Percentiles rank a stretch among this genome's conserved stretches.
These are phyloP conservation scores for Azorinus chamasolen DNA, from an alignment of 2,888 invertebrate species.

Conservation along the genomic window DNA sequence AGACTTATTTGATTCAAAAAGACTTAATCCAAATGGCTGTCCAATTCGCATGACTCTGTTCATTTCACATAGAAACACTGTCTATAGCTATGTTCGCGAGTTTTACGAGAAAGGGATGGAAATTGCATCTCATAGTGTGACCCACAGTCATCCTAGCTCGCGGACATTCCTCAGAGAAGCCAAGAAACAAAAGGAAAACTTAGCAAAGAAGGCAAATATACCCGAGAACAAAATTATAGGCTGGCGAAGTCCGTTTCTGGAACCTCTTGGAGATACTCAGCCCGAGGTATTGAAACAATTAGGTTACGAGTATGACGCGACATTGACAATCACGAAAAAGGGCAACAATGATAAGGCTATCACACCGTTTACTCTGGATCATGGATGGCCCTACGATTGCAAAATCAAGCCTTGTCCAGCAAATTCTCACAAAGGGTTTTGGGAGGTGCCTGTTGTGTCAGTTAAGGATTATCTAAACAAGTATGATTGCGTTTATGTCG, in stretches of 20 bases:
- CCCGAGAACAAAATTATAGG: conserved; percentile 75
- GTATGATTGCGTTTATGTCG: conserved; percentile 81
- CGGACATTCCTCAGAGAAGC: conserved; percentile 73
- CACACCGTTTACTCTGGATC: conserved; percentile 96
- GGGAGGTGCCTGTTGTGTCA: conserved; percentile 90
- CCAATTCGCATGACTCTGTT: conserved; percentile 97
- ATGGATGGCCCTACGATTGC: conserved; percentile 79
- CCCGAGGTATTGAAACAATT: conserved; percentile 65
- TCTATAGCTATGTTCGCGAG: conserved; percentile 93
- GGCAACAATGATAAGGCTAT: conserved; percentile 53
- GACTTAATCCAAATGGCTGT: conserved; percentile 90
- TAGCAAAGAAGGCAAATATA: conserved; percentile 86
- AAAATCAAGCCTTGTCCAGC: conserved; percentile 80
- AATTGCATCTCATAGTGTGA: conserved; percentile 78
- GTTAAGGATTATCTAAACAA: conserved; percentile 78
- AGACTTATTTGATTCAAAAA: conserved; percentile 73
- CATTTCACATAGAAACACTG: conserved; percentile 99
- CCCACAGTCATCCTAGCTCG: conserved; percentile 70
- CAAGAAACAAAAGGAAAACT: conserved; percentile 73
- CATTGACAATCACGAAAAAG: conserved; percentile 73
- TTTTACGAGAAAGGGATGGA: conserved; percentile 80
- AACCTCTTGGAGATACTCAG: conserved; percentile 76
- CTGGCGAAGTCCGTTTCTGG: conserved; percentile 80
- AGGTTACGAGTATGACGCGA: conserved; percentile 79
- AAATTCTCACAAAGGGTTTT: conserved; percentile 88